Base-by-base conservation (phyloP, 2,797 vertebrate species). In the Enteromius trimaculatus region DNA sequence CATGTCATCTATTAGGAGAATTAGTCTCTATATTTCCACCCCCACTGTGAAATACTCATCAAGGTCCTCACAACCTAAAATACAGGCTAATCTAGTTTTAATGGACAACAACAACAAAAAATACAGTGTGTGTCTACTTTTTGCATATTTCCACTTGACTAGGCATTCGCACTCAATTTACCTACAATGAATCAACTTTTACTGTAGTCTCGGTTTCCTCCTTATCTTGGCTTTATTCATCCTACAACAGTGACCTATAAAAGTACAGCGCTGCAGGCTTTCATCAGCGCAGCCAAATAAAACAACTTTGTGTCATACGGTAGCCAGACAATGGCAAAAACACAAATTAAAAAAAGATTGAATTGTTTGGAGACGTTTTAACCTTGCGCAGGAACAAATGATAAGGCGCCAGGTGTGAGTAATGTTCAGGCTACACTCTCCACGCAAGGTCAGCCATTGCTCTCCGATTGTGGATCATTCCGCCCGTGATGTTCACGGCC, bases 321-420 rank as follows among this genome's bases (percentile, higher is more conserved):
- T 70, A 51, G 62, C 53, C 39, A 70, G 85, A 81, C 53, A 68
- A 74, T 53, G 62, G 47, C 62, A 76, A 76, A 77, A 68, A 76
- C 29, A 47, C 10, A 72, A 79, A 68, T 64, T 69, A 81, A 86
- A 85, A 78, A 29, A 31, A 85, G 82, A 85, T 71, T 86, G 80
- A 79, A 88, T 81, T 84, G 81, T 80, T 87, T 70, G 68, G 78
- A 55, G 71, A 74, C 83, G 78, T 79, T 81, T 85, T 84, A 85
- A 85, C 85, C 81, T 87, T 87, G 84, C 2, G 7, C 77, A 21
- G 65, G 49, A 80, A 86, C 76, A 82, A 82, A 81, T 79, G 47
- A 68, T 74, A 51, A 82, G 81, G 71, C 47, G 26, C 65, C 31
- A 74, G 26, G 51, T 66, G 39, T 77, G 79, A 79, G 72, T 70